Evolutionary conservation across 2,888 invertebrate genomes (phyloP).

Genomic region (Agriopis leucophaearia): DNA sequence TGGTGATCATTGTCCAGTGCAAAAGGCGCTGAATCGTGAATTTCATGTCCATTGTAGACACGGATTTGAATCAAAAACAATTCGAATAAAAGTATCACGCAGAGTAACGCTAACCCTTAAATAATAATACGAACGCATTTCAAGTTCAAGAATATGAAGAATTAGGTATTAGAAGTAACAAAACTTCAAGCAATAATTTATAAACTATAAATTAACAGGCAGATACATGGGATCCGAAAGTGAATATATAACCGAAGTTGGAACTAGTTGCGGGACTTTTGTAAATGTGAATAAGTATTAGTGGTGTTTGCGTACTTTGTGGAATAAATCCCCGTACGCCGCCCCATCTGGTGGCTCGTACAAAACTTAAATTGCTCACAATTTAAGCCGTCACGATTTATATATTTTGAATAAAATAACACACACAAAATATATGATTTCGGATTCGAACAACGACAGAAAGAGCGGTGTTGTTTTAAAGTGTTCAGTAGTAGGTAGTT

Average conservation of each 20-base stretch:
- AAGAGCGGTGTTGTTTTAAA: slow-evolving; percentile 1
- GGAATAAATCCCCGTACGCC: slow-evolving; percentile 39
- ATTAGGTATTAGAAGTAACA: background rate
- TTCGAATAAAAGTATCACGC: background rate
- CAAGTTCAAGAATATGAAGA: slow-evolving; percentile 3
- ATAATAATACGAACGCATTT: background rate
- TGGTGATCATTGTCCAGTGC: background rate
- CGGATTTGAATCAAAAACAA: background rate
- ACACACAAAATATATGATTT: background rate
- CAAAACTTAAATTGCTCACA: slow-evolving; percentile 42
- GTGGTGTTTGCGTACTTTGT: slow-evolving; percentile 35
- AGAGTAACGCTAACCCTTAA: background rate
- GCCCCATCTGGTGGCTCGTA: slow-evolving; percentile 38
- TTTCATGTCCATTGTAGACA: slow-evolving; percentile 1
- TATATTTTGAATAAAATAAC: slow-evolving; percentile 10
- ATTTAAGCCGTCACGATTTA: slow-evolving; percentile 32
- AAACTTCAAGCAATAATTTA: slow-evolving; percentile 17
- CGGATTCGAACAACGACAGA: slow-evolving; percentile 2
- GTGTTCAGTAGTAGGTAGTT: background rate
- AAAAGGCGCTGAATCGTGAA: background rate
- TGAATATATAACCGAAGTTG: slow-evolving; percentile 36
- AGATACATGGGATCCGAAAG: slow-evolving; percentile 34
- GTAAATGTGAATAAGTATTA: slow-evolving; percentile 38
- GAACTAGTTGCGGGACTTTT: slow-evolving; percentile 34
- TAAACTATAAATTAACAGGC: slow-evolving; percentile 51